Base-by-base conservation (phyloP, 2,113 vertebrate genomes). In the Sander vitreus region DNA sequence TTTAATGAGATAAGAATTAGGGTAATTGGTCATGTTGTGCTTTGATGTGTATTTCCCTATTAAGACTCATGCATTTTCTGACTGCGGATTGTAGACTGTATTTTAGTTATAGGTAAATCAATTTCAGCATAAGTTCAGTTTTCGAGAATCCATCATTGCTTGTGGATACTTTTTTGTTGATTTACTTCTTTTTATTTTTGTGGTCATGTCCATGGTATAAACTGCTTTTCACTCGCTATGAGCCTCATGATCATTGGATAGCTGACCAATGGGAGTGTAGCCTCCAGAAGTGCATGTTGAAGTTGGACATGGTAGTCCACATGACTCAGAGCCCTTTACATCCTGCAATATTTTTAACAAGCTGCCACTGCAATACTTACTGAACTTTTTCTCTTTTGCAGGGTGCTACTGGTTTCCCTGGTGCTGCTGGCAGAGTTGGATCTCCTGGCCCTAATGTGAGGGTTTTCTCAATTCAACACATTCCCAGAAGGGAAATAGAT, bases 391-490 rank as follows among this genome's bases (percentile, higher is more conserved):
- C 18, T 60, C 27, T 39, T 78, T 75, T n/a, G 68, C 76, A 99
- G 98, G 98, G 98, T 92, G 95, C 96, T 68, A 98, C 98, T 0
- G 98, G 98, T 95, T 99, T 99, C 95, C 98, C 98, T 2, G 98
- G 98, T 72, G 97, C 98, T 72, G 97, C 98, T 59, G 98, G 98
- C 64, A 96, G 98, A 0, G 98, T 99, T n/a, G 98, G 98, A 93
- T 80, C 97, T 60, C 98, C 98, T 1, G 98, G 98, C 23, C 96
- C 97, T 53, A 98, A 97, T 21, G 98, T 99, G 94, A 97, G 97
- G 92, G 2, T 72, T 68, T 63, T n/a, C 25, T 66, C 15, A 63
- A 47, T 23, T 43, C 10, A 67, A 54, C 30, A 67, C 50, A 39
- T 15, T 48, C 0, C 12, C 33, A 15, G 1, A 25, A 36, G 18